phyloP scores from a whole-genome alignment of 2,888 invertebrate species.

The Agrotis segetum region DNA sequence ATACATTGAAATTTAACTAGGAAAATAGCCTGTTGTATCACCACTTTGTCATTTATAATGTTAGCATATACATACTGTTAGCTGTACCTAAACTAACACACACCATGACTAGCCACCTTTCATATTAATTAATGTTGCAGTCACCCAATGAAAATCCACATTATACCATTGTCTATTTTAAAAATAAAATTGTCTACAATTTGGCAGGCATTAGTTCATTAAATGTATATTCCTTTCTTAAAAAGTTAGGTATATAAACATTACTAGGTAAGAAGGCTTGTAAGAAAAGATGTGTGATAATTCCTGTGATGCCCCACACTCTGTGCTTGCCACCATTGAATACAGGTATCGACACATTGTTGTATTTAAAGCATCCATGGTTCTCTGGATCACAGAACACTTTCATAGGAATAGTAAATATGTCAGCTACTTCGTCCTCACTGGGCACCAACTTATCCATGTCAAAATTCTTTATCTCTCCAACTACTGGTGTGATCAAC shows the following conservation, averaged over 20 bases:
- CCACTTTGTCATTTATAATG: background rate
- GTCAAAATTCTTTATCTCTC: constrained; percentile 88
- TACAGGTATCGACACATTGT: constrained; percentile 88
- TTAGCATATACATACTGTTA: background rate
- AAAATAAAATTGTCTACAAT: constrained; percentile 27
- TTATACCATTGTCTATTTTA: background rate
- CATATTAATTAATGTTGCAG: background rate
- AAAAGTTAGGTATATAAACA: constrained; percentile 77
- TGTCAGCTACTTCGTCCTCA: constrained; percentile 94
- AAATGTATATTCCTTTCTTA: constrained; percentile 72
- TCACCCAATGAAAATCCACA: background rate
- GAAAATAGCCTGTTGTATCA: background rate
- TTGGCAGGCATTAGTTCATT: constrained; percentile 74
- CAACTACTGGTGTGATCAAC: constrained; percentile 94
- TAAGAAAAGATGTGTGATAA: constrained; percentile 93
- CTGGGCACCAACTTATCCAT: constrained; percentile 91
- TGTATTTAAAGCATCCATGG: constrained; percentile 92
- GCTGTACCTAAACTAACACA: background rate
- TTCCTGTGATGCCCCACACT: constrained; percentile 95
- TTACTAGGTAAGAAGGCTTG: constrained; percentile 77
- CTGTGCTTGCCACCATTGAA: constrained; percentile 89
- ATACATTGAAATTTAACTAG: background rate
- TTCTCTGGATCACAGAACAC: constrained; percentile 92
- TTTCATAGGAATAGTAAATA: constrained; percentile 93
- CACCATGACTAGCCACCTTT: background rate